These are phyloP conservation scores for Oreocharis arfaki DNA, from an alignment of 2,113 vertebrate species.

Conservation along the genomic window DNA sequence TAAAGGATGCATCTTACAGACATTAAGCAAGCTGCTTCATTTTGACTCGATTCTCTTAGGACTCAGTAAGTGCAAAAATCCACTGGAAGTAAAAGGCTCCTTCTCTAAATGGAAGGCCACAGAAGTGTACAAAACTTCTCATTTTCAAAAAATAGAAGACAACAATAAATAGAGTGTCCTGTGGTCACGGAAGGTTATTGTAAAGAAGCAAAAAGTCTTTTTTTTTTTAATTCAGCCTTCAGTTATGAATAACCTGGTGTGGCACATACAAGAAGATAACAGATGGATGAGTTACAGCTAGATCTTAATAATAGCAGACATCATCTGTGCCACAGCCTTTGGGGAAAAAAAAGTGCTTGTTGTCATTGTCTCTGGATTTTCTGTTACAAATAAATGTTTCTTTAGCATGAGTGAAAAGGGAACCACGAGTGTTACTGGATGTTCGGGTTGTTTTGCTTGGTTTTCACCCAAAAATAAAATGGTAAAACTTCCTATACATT, in stretches of 20 bases:
- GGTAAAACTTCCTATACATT: not conserved
- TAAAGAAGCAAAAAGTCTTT: not conserved
- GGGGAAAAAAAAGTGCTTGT: not conserved
- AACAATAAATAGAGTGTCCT: not conserved
- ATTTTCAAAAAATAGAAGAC: not conserved
- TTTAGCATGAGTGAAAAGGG: not conserved
- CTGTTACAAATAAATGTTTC: not conserved
- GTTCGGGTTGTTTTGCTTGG: not conserved
- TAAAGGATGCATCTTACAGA: not conserved
- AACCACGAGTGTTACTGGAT: not conserved
- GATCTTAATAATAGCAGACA: slow-evolving; percentile 38
- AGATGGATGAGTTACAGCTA: slow-evolving; percentile 27
- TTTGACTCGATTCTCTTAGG: not conserved
- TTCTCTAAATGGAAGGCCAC: not conserved
- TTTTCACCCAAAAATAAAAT: not conserved
- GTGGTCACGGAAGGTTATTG: not conserved
- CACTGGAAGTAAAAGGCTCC: not conserved
- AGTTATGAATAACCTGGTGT: slow-evolving; percentile 19
- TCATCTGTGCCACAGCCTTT: slow-evolving; percentile 8
- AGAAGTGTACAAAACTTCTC: not conserved
- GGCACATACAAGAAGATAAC: slow-evolving; percentile 3
- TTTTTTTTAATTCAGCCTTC: not conserved
- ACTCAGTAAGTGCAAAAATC: not conserved
- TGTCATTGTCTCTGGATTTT: not conserved
- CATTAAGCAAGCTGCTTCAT: not conserved